phyloP scores from a whole-genome alignment of 2,888 invertebrate species.

The Eupithecia tripunctaria region DNA sequence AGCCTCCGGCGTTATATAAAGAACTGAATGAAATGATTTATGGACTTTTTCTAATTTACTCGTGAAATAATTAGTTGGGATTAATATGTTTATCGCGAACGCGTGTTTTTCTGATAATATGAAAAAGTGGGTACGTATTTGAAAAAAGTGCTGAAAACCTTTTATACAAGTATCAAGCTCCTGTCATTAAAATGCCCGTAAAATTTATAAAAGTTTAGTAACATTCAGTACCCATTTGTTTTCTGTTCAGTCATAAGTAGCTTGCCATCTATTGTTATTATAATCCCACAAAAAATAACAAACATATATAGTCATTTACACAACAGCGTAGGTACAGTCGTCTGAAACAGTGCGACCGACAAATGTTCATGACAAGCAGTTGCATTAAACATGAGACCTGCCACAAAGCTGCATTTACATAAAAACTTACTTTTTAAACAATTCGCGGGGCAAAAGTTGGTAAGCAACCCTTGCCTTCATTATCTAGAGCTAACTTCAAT shows the following conservation, averaged over 20 bases:
- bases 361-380: slow-evolving; percentile 80
- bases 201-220: background rate
- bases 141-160: background rate
- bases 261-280: slow-evolving; percentile 4
- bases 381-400: slow-evolving; percentile 81
- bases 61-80: slow-evolving; percentile 74
- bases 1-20: slow-evolving; percentile 70
- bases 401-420: slow-evolving; percentile 73
- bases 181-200: background rate
- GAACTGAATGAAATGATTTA: slow-evolving; percentile 76
- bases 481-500: background rate
- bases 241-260: background rate
- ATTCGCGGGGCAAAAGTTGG: slow-evolving; percentile 33
- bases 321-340: slow-evolving; percentile 42
- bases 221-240: background rate
- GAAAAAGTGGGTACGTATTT: too few species aligned
- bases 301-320: slow-evolving; percentile 6
- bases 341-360: slow-evolving; percentile 78
- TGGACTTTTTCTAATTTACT: slow-evolving; percentile 77
- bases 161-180: background rate
- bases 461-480: slow-evolving; percentile 20
- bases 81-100: slow-evolving; percentile 73
- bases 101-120: slow-evolving; percentile 61
- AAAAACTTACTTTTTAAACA: slow-evolving; percentile 52
- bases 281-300: slow-evolving; percentile 31